Percentiles rank a stretch among this genome's conserved stretches.
Conservation (phyloP, 2,113 vertebrate genomes). For the Phoenicopterus ruber region DNA sequence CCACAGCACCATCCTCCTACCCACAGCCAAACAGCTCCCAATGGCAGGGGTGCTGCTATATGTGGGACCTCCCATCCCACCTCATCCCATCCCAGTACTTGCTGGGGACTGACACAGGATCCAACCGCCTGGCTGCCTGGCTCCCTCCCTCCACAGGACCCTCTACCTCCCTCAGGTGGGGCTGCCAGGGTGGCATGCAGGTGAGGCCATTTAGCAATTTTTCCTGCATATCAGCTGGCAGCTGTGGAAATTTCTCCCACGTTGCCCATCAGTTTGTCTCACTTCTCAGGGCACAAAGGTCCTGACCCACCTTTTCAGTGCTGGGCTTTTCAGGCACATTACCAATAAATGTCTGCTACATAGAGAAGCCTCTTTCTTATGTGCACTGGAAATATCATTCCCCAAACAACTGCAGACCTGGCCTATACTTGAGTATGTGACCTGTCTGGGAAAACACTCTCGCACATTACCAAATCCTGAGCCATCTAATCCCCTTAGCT, state of each 20-base stretch:
- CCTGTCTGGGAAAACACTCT: not conserved
- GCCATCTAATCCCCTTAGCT: constrained; percentile 17
- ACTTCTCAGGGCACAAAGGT: not conserved
- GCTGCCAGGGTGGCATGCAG: not conserved
- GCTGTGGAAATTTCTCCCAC: not conserved
- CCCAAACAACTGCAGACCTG: not conserved
- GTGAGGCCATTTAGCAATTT: not conserved
- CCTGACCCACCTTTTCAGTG: not conserved
- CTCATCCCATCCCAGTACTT: not conserved
- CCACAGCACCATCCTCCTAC: not conserved
- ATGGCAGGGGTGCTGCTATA: accelerated
- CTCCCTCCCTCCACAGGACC: not conserved
- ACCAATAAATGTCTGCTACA: not conserved
- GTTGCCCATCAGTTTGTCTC: not conserved
- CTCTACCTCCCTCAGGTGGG: not conserved
- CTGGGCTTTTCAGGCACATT: not conserved
- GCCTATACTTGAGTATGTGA: not conserved
- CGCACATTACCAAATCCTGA: not conserved
- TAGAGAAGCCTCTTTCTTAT: not conserved
- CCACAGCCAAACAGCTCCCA: not conserved
- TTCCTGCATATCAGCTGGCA: not conserved
- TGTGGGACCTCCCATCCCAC: not conserved
- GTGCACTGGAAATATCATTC: not conserved
- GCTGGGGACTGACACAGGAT: not conserved
- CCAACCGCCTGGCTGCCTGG: accelerated